A percentile compares a stretch with the other conserved stretches of the same genome.
Conservation (phyloP, 1,140 invertebrate species). For the Dendroctonus ponderosae region DNA sequence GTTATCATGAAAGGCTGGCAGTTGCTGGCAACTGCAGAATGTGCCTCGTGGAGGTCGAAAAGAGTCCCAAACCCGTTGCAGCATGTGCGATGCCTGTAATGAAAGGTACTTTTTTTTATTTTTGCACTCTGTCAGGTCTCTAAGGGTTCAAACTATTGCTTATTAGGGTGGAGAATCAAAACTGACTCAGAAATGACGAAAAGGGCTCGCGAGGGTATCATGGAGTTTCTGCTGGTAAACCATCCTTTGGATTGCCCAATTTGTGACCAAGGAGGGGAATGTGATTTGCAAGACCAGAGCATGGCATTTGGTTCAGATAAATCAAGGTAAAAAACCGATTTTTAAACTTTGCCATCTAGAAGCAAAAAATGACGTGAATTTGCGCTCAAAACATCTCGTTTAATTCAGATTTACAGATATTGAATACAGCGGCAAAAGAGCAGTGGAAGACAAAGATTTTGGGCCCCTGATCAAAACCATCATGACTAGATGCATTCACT, state of each 20-base stretch:
- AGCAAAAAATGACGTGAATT: background rate
- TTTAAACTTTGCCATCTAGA: background rate
- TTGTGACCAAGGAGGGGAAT: conserved; percentile 99
- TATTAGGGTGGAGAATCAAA: conserved; percentile 77
- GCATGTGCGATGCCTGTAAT: conserved; percentile 99
- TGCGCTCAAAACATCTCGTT: conserved; percentile 2
- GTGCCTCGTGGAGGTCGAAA: conserved; percentile 99
- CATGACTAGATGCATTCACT: conserved; percentile 99
- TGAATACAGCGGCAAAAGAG: conserved; percentile 90
- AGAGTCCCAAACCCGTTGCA: conserved; percentile 90
- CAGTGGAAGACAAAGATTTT: conserved; percentile 99
- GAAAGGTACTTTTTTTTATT: conserved; percentile 69
- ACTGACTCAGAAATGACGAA: conserved; percentile 95
- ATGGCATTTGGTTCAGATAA: conserved; percentile 99
- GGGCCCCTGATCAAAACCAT: conserved; percentile 97
- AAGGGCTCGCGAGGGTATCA: conserved; percentile 95
- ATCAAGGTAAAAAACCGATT: conserved; percentile 61
- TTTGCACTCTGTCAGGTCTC: background rate
- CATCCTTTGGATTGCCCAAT: conserved; percentile 99
- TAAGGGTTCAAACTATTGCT: conserved; percentile 7
- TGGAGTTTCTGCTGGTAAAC: conserved; percentile 98
- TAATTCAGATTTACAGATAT: conserved; percentile 77
- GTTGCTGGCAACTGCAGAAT: conserved; percentile 98
- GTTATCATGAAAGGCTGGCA: conserved; percentile 97
- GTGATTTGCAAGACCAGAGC: conserved; percentile 96